Evolutionary conservation across 2,888 invertebrate species (phyloP).

Genomic region (Prosopocoilus inquinatus): DNA sequence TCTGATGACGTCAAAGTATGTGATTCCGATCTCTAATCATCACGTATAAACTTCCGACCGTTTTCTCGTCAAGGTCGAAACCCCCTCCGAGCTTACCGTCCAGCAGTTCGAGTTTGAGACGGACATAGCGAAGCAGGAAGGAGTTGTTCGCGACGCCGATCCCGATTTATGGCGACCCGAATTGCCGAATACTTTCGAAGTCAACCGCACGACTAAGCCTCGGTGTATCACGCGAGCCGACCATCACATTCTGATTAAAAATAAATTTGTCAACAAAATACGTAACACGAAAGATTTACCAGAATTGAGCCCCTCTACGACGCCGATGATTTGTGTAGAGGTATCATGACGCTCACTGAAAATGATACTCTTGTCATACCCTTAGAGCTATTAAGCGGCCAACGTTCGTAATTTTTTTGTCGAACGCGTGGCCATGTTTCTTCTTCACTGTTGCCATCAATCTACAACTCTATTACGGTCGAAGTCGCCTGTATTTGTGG

Average conservation of each 20-base stretch:
- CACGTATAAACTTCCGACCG: conserved; percentile 90
- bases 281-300: conserved; percentile 50
- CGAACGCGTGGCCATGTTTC: too few relatives aligned
- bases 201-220: conserved; percentile 44
- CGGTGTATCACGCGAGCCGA: conserved; percentile 44
- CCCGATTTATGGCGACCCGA: conserved; percentile 80
- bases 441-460: too few relatives aligned
- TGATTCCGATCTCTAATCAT: too few relatives aligned
- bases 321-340: conserved; percentile 54
- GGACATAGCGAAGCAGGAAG: conserved; percentile 73
- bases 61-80: conserved; percentile 97
- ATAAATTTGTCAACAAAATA: conserved; percentile 57
- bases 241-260: conserved; percentile 50
- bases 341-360: too few relatives aligned
- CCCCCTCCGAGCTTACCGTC: conserved; percentile 98
- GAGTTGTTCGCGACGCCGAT: conserved; percentile 81
- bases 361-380: too few relatives aligned
- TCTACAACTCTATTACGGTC: too few relatives aligned
- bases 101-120: conserved; percentile 93
- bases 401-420: too few relatives aligned
- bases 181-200: conserved; percentile 47
- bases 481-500: too few relatives aligned
- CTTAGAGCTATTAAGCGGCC: too few relatives aligned
- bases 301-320: neutral
- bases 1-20: too few relatives aligned